Conservation (phyloP, 2,113 vertebrate species). For the Acanthochromis polyacanthus region DNA sequence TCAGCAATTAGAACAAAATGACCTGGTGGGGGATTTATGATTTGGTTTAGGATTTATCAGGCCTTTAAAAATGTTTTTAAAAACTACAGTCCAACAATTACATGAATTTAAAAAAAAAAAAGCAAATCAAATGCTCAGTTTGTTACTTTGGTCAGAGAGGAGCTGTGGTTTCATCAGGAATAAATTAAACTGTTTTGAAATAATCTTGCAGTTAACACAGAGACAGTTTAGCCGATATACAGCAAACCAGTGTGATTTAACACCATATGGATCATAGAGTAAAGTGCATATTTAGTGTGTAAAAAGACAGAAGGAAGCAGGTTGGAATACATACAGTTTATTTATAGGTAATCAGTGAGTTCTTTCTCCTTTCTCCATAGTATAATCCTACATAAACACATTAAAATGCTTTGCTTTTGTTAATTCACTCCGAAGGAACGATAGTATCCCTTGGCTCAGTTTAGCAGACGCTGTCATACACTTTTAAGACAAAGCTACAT, state of each 20-base stretch:
- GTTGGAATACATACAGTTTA: not conserved
- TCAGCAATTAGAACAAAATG: conserved; percentile 6
- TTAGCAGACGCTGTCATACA: conserved; percentile 16
- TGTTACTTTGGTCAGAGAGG: not conserved
- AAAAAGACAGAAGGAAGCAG: not conserved
- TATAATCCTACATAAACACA: conserved; percentile 1
- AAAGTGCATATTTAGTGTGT: conserved; percentile 11
- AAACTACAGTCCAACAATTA: not conserved
- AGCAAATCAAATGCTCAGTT: not conserved
- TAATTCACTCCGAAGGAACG: conserved; percentile 30
- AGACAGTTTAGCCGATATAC: conserved; percentile 5
- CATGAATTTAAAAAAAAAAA: not conserved
- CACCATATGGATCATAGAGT: not conserved
- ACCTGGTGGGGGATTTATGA: not conserved
- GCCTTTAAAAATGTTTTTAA: not conserved
- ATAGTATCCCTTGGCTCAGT: not conserved
- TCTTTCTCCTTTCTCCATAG: not conserved
- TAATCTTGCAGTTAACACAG: conserved; percentile 2
- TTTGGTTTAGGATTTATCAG: not conserved
- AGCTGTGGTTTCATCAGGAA: conserved; percentile 14
- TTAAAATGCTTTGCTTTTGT: conserved; percentile 14
- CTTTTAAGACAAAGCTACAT: conserved; percentile 16
- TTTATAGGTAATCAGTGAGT: not conserved
- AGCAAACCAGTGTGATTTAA: not conserved
- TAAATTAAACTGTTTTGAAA: conserved; percentile 18